Percentiles rank a stretch among this genome's conserved stretches.
Evolutionary conservation across 92 coral and sea anemone species (phyloP).

Genomic region (Plumapathes pennacea): DNA sequence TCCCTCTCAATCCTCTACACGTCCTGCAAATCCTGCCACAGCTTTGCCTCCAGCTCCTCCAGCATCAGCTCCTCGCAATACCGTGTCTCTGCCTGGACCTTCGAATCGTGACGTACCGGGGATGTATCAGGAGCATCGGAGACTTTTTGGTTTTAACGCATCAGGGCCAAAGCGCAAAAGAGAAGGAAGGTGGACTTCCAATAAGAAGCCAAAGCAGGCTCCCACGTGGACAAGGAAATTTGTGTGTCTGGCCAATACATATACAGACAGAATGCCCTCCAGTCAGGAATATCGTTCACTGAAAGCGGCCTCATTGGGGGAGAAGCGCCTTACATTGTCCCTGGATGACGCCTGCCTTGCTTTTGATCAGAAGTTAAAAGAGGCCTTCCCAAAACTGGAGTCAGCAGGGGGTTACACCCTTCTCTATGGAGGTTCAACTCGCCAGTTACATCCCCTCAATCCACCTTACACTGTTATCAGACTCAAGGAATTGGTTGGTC

Average conservation of each 20-base stretch:
- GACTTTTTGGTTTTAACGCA: too few species aligned
- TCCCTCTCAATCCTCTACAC: too few species aligned
- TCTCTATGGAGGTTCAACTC: slow-evolving; percentile 14
- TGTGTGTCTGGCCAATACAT: slow-evolving; percentile 46
- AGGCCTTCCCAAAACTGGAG: slow-evolving; percentile 40
- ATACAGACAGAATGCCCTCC: slow-evolving; percentile 35
- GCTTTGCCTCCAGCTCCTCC: too few species aligned
- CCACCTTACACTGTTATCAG: slow-evolving; percentile 34
- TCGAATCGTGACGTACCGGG: too few species aligned
- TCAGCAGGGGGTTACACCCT: slow-evolving; percentile 45
- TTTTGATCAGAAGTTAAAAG: slow-evolving; percentile 26
- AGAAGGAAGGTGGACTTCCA: too few species aligned
- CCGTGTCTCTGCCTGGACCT: too few species aligned
- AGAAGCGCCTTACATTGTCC: slow-evolving; percentile 29
- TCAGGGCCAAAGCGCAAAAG: too few species aligned
- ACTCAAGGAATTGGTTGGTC: slow-evolving; percentile 36
- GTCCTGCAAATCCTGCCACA: too few species aligned
- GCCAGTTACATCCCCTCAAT: slow-evolving; percentile 18
- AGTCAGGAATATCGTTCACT: slow-evolving; percentile 9
- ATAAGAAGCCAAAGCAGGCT: slow-evolving; percentile 18
- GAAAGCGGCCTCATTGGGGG: slow-evolving; percentile 50
- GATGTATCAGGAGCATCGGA: too few species aligned
- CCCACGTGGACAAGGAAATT: slow-evolving; percentile 55
- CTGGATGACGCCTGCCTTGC: slow-evolving; percentile 4
- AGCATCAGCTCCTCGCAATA: too few species aligned